These are phyloP conservation scores for Andrena camellia DNA, from an alignment of 2,888 invertebrate species.

Conservation along the genomic window DNA sequence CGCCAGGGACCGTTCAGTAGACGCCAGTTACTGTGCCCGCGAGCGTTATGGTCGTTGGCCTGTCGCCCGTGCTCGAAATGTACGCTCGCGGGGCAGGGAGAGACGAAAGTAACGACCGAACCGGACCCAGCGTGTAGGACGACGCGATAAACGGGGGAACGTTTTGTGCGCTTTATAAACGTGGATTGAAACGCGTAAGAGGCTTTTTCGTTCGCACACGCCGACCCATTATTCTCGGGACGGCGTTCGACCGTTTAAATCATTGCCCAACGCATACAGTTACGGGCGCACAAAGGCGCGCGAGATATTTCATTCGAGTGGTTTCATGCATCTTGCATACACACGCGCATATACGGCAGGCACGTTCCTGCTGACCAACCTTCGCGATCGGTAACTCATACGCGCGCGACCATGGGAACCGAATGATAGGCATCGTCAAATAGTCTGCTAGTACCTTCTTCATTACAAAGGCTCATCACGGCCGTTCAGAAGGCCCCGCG, in stretches of 20 bases:
- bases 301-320: slow-evolving; percentile 36
- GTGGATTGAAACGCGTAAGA: slow-evolving; percentile 47
- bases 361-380: slow-evolving; percentile 16
- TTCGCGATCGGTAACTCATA: slow-evolving; percentile 21
- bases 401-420: slow-evolving; percentile 15
- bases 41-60: slow-evolving; percentile 70
- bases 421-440: background rate
- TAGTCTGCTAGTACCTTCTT: background rate
- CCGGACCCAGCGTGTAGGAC: slow-evolving; percentile 26
- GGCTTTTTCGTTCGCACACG: slow-evolving; percentile 58
- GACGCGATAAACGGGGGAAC: slow-evolving; percentile 36
- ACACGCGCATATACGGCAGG: slow-evolving; percentile 1
- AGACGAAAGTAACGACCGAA: slow-evolving; percentile 31
- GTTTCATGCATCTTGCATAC: slow-evolving; percentile 21
- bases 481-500: background rate
- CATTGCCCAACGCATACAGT: slow-evolving; percentile 45
- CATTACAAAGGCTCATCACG: background rate
- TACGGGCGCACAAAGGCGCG: slow-evolving; percentile 16
- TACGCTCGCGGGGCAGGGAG: slow-evolving; percentile 3
- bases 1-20: slow-evolving; percentile 11
- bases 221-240: slow-evolving; percentile 49
- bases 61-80: slow-evolving; percentile 58
- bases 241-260: slow-evolving; percentile 54
- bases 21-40: slow-evolving; percentile 15
- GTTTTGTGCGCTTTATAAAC: slow-evolving; percentile 15